Evolutionary conservation across 2,113 vertebrate species (phyloP).

Genomic region (Phrynosoma blainvillii): DNA sequence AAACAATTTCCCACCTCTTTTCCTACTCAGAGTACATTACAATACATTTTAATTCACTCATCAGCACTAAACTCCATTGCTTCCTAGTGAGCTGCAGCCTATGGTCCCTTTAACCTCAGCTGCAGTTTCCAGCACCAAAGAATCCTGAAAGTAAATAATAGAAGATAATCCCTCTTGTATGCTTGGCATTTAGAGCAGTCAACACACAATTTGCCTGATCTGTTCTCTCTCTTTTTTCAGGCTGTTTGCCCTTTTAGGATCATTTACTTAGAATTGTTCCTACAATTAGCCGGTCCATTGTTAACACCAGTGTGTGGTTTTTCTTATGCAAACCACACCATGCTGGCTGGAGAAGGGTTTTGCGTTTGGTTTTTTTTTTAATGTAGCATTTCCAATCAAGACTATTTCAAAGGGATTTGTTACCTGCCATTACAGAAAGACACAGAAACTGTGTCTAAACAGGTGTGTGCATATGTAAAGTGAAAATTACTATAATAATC

Average conservation of each 20-base stretch:
- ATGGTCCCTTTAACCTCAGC: slow-evolving; percentile 7
- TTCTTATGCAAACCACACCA: slow-evolving; percentile 25
- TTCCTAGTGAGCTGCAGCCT: background rate
- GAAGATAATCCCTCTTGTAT: slow-evolving; percentile 18
- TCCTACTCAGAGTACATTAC: too few relatives aligned
- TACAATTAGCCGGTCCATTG: slow-evolving; percentile 4
- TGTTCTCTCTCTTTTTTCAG: background rate
- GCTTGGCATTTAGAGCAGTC: slow-evolving; percentile 21
- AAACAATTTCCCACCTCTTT: background rate
- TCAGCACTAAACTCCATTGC: background rate
- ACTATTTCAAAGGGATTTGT: background rate
- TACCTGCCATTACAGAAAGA: background rate
- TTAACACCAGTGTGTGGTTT: slow-evolving; percentile 14
- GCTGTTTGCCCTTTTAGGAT: slow-evolving; percentile 8
- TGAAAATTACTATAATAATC: background rate
- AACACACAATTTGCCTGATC: slow-evolving; percentile 12
- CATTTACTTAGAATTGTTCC: slow-evolving; percentile 2
- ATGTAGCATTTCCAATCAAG: background rate
- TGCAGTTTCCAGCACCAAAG: slow-evolving; percentile 13
- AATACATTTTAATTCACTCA: background rate
- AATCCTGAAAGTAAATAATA: background rate
- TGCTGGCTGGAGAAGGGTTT: background rate
- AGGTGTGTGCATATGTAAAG: background rate
- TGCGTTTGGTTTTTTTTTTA: background rate
- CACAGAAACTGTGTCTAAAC: background rate